These are phyloP conservation scores for Prosopocoilus inquinatus DNA, from an alignment of 2,888 invertebrate species.

Conservation along the genomic window DNA sequence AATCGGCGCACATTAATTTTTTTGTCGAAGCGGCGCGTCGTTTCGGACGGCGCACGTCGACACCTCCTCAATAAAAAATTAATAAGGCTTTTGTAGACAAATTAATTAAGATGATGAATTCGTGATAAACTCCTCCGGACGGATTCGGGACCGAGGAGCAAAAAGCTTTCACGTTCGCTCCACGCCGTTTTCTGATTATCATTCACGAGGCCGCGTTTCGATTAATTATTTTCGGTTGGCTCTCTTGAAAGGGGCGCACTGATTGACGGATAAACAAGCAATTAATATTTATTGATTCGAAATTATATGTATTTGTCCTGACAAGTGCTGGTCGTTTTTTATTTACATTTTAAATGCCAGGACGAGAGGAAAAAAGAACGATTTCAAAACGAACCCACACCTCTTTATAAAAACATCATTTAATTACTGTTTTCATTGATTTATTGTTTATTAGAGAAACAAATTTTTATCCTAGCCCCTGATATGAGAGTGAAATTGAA, in stretches of 20 bases:
- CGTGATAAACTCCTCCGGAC: constrained; percentile 3
- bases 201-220: constrained; percentile 5
- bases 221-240: constrained; percentile 13
- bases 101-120: constrained; percentile 17
- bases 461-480: no score
- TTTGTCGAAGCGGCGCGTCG: no score
- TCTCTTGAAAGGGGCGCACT: constrained; percentile 5
- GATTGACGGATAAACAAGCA: constrained; percentile 10
- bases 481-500: no score
- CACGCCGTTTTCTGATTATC: not conserved
- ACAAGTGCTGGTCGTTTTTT: no score
- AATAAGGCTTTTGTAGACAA: constrained; percentile 17
- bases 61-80: constrained; percentile 4
- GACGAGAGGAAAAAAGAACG: no score
- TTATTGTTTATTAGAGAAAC: no score
- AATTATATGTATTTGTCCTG: no score
- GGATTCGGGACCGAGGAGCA: not conserved
- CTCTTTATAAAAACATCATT: no score
- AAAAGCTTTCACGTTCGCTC: constrained; percentile 1
- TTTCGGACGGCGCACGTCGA: not conserved
- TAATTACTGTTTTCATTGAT: no score
- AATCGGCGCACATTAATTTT: no score
- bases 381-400: no score
- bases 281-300: constrained; percentile 15
- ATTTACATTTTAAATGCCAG: no score